phyloP scores from a whole-genome alignment of 2,113 vertebrate genomes.

The Geococcyx californianus region DNA sequence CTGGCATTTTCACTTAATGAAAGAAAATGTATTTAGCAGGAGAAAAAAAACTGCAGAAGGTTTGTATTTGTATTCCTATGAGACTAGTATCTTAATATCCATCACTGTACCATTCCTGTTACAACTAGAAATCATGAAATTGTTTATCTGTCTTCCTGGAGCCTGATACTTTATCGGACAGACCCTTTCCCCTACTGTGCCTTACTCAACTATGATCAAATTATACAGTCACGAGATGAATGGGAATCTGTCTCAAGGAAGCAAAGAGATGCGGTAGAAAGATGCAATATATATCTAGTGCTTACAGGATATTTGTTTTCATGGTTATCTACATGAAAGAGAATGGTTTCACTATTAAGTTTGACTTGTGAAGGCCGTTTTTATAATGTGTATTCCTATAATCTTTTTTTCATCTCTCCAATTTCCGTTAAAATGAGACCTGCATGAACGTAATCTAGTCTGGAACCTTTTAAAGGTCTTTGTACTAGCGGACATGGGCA shows the following conservation, averaged over 20 bases:
- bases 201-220: conserved; percentile 91
- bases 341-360: conserved; percentile 75
- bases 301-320: conserved; percentile 99
- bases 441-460: conserved; percentile 84
- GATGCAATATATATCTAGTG: conserved; percentile 82
- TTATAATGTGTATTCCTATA: conserved; percentile 73
- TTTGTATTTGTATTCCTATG: not conserved
- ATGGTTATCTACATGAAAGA: conserved; percentile 84
- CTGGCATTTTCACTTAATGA: conserved; percentile 46
- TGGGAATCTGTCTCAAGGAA: conserved; percentile 87
- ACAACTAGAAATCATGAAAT: conserved; percentile 62
- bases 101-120: conserved; percentile 32
- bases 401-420: conserved; percentile 86
- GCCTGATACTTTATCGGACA: conserved; percentile 81
- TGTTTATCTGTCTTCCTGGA: conserved; percentile 77
- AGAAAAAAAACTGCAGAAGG: conserved; percentile 23
- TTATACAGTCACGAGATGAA: conserved; percentile 91
- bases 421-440: conserved; percentile 87
- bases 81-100: conserved; percentile 56
- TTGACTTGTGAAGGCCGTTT: conserved; percentile 77
- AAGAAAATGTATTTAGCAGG: not conserved
- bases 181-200: conserved; percentile 83
- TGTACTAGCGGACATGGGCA: conserved; percentile 32
- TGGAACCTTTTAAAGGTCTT: conserved; percentile 71
- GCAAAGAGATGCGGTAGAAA: conserved; percentile 85